Base-by-base conservation (phyloP, 2,113 vertebrate species). In the Leiothrix lutea region DNA sequence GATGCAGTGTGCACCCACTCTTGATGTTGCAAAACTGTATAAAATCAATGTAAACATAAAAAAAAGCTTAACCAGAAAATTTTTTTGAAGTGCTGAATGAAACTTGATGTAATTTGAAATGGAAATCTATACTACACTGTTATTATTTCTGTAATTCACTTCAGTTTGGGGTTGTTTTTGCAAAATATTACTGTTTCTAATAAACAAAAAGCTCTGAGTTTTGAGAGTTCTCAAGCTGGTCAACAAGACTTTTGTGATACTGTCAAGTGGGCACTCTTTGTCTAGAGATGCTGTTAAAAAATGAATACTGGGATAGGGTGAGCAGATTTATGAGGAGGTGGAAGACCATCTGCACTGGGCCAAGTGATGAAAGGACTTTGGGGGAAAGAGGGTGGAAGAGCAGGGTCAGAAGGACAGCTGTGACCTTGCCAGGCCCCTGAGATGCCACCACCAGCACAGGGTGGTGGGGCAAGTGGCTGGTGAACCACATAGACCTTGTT, bases 271-370 rank as follows among this genome's bases (percentile, higher is more conserved):
- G 16, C 19, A 47, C 33, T 84, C 16, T 42, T 75, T 50, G 19
- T 10, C 11, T 53, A 62, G 28, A 70, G 25, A 53, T 38, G 42
- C 3, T 70, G 17, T 73, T 70, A 45, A 86, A 82, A 16, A 10
- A 3, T 33, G 75, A 26, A 24, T 22, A 13, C 2, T 31, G 15
- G 50, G 17, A 42, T 70, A 50, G 22, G 3, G 31, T 40, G 40
- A 77, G 56, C 38, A 28, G 5, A 7, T 12, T 35, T 22, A 19
- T 13, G 3, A 5, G 40, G 38, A 71, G 22, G 51, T 0, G 0
- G n/a, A 8, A 3, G 14, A 5, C n/a, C 31, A 31, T 31, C n/a
- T 74, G 42, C 36, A 6, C 23, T 33, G 29, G 35, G 11, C 9
- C 15, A 77, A 5, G 3, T 10, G 20, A 20, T 18, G 3, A 80